Evolutionary conservation across 2,888 invertebrate species (phyloP), one percentile per base, ranked within the genome.

Genomic region (Rhimphoctona megacephalus): DNA sequence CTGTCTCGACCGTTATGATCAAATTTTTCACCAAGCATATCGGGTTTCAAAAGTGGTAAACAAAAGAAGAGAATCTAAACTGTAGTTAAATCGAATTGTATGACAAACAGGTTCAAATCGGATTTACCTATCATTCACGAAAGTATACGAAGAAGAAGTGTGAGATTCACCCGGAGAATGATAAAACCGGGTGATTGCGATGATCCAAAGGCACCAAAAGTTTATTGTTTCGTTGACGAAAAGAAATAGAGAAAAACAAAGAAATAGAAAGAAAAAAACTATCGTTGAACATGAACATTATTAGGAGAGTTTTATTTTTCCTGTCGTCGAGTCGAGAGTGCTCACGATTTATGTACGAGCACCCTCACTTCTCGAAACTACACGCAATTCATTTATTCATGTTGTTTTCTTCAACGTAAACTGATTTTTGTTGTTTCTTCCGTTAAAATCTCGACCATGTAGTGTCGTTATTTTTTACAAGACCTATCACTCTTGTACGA

Each of bases 71-170:
- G 72, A 89, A 90, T 89, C 88, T 89, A 88, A 83, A 85, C 86
- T 88, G 89, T 90, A 91, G 90, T 90, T 89, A 88, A 90, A 90
- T 91, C 83, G 88, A 90, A 92, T 91, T 90, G 91, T 92, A 92
- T 90, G 90, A 92, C 90, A 91, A 92, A 87, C 91, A 90, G 89
- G 88, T 90, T 91, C 91, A 88, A 91, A 91, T 89, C 88, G 89
- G 91, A 90, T 91, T 67, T 84, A 90, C 90, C 90, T 88, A 90
- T 89, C 90, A 91, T 90, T 90, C 90, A 92, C 91, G 92, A 93
- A 93, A 93, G 93, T 93, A 93, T 93, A 93, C 93, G 93, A 93
- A 66, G 33, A 89, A 88, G 88, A 91, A 79, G 76, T 73, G 78
- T 73, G 78, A 76, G 70, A 52, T 46, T 33, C 79, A 69, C 67